Evolutionary conservation across 1,140 invertebrate genomes (phyloP), one percentile per base, ranked within the genome.

Genomic region (Lepidotrigona ventralis): DNA sequence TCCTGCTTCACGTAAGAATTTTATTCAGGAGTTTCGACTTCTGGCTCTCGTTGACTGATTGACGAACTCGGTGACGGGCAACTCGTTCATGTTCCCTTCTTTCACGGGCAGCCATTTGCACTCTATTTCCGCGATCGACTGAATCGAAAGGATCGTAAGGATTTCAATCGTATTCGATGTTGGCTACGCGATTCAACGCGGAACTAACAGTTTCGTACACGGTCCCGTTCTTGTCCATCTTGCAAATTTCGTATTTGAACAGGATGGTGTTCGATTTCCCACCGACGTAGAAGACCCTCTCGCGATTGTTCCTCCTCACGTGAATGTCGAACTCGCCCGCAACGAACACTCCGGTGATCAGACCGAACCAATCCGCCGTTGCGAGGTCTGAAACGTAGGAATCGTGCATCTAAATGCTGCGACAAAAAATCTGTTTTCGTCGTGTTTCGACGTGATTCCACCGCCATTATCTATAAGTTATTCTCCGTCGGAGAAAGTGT

Each of bases 181-280:
- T 53, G 56, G 11, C 70, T 60, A 6, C 12, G 21, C 21, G 4
- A 53, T 53, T 66, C 23, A 54, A 54, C 23, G 19, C 33, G 39
- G 53, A 80, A 86, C 85, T 81, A 68, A 91, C 91, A 71, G 83
- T 86, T 12, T 79, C 83, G n/a, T 69, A 23, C n/a, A 92, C 85
- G 15, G n/a, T 46, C 23, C 91, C 91, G 0, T 56, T 17, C 5
- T 79, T 69, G 69, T 85, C 74, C 11, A 92, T 84, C 29, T 90
- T 73, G 81, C 87, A 92, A 58, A 92, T 89, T 33, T 90, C 81
- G 81, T 87, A 92, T 81, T 92, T 92, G 78, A 93, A 91, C n/a
- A 92, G 75, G 11, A 92, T 46, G 15, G 90, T 84, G 58, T 90
- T 87, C 19, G 73, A 53, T 12, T 70, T 77, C 6, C 85, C 77